Conservation (phyloP, 2,888 invertebrate genomes). For the Cartodere bifasciata region DNA sequence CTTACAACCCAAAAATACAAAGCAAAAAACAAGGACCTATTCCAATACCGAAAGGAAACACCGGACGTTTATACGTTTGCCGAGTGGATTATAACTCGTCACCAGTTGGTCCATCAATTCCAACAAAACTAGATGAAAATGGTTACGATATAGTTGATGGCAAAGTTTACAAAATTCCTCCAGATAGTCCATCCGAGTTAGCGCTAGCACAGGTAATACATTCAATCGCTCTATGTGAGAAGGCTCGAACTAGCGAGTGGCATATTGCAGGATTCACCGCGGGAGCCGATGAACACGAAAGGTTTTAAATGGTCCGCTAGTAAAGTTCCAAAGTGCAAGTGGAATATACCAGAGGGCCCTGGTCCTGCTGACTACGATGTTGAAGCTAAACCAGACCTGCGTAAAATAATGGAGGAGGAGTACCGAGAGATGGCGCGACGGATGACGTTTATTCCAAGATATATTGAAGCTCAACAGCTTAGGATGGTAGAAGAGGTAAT, state of each 20-base stretch:
- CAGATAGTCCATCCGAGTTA: too few relatives aligned
- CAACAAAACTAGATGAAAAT: slow-evolving; percentile 25
- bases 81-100: slow-evolving; percentile 20
- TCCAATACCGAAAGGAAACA: slow-evolving; percentile 15
- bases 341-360: slow-evolving; percentile 11
- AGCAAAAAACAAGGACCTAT: slow-evolving; percentile 10
- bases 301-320: slow-evolving; percentile 1
- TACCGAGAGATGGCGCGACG: slow-evolving; percentile 27
- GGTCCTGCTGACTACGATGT: slow-evolving; percentile 25
- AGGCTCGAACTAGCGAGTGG: neutral
- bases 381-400: too few relatives aligned
- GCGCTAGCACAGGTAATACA: too few relatives aligned
- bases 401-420: slow-evolving; percentile 20
- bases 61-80: slow-evolving; percentile 26
- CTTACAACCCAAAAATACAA: slow-evolving; percentile 19
- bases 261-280: slow-evolving; percentile 1
- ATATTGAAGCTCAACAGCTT: slow-evolving; percentile 21
- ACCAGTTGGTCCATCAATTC: slow-evolving; percentile 25
- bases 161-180: slow-evolving; percentile 21
- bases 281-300: slow-evolving; percentile 3
- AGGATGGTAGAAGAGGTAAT: slow-evolving; percentile 20
- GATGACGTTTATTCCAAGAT: slow-evolving; percentile 24
- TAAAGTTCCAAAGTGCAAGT: slow-evolving; percentile 3
- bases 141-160: slow-evolving; percentile 26
- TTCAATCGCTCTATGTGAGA: slow-evolving; percentile 2